Percentiles rank a stretch among this genome's conserved stretches.
phyloP scores from a whole-genome alignment of 2,113 vertebrate genomes.

The Bufo bufo region DNA sequence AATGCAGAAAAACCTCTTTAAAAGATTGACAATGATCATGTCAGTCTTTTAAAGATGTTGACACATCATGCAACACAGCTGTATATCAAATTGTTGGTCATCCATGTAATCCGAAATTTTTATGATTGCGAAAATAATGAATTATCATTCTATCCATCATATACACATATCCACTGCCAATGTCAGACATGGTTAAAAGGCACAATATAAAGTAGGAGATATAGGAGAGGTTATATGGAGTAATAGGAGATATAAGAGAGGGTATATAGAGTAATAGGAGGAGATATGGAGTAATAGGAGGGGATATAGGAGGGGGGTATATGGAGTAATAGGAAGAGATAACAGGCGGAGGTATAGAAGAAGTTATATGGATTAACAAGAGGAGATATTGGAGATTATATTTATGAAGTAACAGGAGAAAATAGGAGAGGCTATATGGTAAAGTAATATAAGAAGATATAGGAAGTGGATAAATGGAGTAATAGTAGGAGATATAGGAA shows the following conservation, averaged over 20 bases:
- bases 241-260: conserved; percentile 4
- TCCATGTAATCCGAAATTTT: no score
- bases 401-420: conserved; percentile 40
- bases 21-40: no score
- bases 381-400: background rate
- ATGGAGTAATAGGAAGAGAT: background rate
- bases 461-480: background rate
- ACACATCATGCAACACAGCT: no score
- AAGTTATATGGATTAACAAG: background rate
- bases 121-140: background rate
- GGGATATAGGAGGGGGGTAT: background rate
- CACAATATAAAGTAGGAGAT: background rate
- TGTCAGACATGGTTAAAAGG: no score
- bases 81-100: no score
- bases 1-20: no score
- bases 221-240: conserved; percentile 1
- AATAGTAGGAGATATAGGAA: conserved; percentile 19
- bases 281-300: background rate
- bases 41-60: no score
- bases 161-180: no score
- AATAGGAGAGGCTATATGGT: background rate
- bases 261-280: background rate
- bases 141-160: no score
- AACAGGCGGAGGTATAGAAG: background rate
- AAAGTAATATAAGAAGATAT: conserved; percentile 18